Evolutionary conservation across 2,797 vertebrate species (phyloP).

Genomic region (Poecilia gillii): DNA sequence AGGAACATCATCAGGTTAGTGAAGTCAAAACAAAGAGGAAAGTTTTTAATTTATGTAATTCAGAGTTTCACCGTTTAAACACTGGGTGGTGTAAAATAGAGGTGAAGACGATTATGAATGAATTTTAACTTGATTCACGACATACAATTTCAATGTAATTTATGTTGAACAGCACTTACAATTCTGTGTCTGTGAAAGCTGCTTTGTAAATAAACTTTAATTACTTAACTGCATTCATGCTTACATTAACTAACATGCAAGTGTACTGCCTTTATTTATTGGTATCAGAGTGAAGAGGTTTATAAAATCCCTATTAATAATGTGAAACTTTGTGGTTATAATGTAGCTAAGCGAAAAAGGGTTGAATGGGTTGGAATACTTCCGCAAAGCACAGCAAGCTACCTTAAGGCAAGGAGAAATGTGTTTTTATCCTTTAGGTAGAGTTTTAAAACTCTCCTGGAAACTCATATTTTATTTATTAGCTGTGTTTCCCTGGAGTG

Average conservation of each 20-base stretch:
- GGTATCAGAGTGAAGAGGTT: background rate
- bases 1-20: background rate
- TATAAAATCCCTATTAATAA: background rate
- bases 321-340: background rate
- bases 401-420: background rate
- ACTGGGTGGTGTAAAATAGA: background rate
- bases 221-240: background rate
- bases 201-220: background rate
- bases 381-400: background rate
- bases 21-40: background rate
- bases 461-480: constrained; percentile 71
- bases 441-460: constrained; percentile 41
- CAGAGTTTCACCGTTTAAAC: background rate
- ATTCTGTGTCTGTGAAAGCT: background rate
- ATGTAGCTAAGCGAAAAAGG: background rate
- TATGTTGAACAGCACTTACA: background rate
- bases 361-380: background rate
- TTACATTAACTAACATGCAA: background rate
- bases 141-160: background rate
- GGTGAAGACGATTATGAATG: background rate
- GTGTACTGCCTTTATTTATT: background rate
- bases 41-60: background rate
- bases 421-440: constrained; percentile 46
- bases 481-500: constrained; percentile 38
- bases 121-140: background rate